These are phyloP conservation scores for Unio delphinus DNA, from an alignment of 2,888 invertebrate species.

Conservation along the genomic window DNA sequence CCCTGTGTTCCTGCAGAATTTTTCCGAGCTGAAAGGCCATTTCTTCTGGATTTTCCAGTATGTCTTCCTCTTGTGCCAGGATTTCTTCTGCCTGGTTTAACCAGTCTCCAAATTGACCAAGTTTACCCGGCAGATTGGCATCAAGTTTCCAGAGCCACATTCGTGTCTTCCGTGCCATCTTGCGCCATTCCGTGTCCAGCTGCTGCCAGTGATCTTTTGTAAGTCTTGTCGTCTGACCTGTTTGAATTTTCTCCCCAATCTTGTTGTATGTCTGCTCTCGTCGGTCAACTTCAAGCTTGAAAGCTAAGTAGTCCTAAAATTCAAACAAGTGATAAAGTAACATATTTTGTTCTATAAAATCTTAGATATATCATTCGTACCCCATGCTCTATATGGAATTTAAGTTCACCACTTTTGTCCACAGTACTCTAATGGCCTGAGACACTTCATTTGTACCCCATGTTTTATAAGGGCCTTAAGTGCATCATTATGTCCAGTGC, in stretches of 20 bases:
- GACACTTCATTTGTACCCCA: too few relatives aligned
- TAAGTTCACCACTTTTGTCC: too few relatives aligned
- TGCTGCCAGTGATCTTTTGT: constrained; percentile 89
- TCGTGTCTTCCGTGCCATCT: constrained; percentile 76
- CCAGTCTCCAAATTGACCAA: constrained; percentile 91
- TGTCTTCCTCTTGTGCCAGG: constrained; percentile 68
- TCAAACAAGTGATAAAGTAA: too few relatives aligned
- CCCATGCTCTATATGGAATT: too few relatives aligned
- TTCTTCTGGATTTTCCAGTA: constrained; percentile 81
- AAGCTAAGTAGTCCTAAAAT: constrained; percentile 81
- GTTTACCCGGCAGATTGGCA: constrained; percentile 86
- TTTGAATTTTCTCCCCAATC: constrained; percentile 84
- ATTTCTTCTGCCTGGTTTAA: constrained; percentile 81
- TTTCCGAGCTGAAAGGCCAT: constrained; percentile 56
- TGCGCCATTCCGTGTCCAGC: constrained; percentile 85
- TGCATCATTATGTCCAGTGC: too few relatives aligned
- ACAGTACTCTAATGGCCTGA: too few relatives aligned
- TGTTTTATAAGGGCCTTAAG: too few relatives aligned
- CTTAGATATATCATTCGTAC: too few relatives aligned
- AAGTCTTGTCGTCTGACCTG: constrained; percentile 85
- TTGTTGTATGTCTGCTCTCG: constrained; percentile 83
- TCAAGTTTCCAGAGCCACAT: constrained; percentile 91
- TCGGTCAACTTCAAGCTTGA: constrained; percentile 84
- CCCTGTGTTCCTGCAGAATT: constrained; percentile 80
- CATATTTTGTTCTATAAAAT: too few relatives aligned